phyloP scores from a whole-genome alignment of 2,113 vertebrate genomes.

The Ploceus nigricollis region DNA sequence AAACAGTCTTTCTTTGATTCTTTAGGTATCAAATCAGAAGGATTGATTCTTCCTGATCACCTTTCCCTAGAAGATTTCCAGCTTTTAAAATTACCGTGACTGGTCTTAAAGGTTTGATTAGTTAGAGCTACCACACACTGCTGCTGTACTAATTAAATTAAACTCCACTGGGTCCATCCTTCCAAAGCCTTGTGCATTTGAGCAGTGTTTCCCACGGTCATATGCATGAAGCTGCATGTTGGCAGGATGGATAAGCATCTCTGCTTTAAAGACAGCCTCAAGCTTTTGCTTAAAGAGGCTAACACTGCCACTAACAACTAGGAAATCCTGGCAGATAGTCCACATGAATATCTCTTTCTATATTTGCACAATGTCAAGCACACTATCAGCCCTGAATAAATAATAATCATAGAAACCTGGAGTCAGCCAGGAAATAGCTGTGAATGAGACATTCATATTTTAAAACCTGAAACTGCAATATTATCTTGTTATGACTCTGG shows the following conservation, averaged over 20 bases:
- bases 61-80: neutral
- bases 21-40: neutral
- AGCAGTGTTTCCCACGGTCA: neutral
- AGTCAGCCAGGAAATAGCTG: slow-evolving; percentile 42
- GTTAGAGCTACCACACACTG: neutral
- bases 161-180: neutral
- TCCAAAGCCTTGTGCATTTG: neutral
- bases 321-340: slow-evolving; percentile 62
- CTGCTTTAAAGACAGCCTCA: slow-evolving; percentile 29
- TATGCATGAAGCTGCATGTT: neutral
- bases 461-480: slow-evolving; percentile 20
- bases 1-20: neutral
- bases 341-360: slow-evolving; percentile 25
- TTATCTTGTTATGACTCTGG: neutral
- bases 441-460: slow-evolving; percentile 35
- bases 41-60: neutral
- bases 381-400: slow-evolving; percentile 55
- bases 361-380: slow-evolving; percentile 57
- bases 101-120: neutral
- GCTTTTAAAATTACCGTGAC: neutral
- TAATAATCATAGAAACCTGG: slow-evolving; percentile 48
- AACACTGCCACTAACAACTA: slow-evolving; percentile 39
- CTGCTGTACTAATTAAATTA: neutral
- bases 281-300: slow-evolving; percentile 51
- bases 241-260: slow-evolving; percentile 8